These are phyloP conservation scores for Anser cygnoides DNA, from an alignment of 2,113 vertebrate genomes.

Conservation along the genomic window DNA sequence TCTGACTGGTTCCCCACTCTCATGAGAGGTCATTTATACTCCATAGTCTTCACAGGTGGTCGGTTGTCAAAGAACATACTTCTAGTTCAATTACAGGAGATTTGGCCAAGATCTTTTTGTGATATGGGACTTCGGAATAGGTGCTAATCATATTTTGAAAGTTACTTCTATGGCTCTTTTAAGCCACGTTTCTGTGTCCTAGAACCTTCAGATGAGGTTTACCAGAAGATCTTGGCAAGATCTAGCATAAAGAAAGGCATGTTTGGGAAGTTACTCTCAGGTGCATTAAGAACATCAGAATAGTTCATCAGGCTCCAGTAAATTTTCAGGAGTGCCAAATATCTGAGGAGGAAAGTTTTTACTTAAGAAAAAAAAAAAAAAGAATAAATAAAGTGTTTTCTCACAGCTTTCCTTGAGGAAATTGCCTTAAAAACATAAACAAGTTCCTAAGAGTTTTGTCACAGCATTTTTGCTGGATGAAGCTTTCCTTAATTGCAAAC, in stretches of 20 bases:
- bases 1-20: not conserved
- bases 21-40: not conserved
- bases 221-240: slow-evolving; percentile 63
- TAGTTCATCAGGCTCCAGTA: slow-evolving; percentile 30
- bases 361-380: not conserved
- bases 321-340: slow-evolving; percentile 49
- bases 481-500: not conserved
- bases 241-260: slow-evolving; percentile 15
- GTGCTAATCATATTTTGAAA: slow-evolving; percentile 25
- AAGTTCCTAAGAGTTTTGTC: not conserved
- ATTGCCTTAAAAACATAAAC: not conserved
- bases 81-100: slow-evolving; percentile 22
- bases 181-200: not conserved
- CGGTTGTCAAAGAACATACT: slow-evolving; percentile 24
- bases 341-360: not conserved
- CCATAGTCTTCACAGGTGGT: slow-evolving; percentile 23
- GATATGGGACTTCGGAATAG: slow-evolving; percentile 8
- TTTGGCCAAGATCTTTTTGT: not conserved
- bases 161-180: slow-evolving; percentile 33
- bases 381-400: not conserved
- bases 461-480: not conserved
- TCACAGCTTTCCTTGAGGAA: not conserved
- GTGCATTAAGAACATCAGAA: slow-evolving; percentile 29
- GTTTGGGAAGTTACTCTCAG: slow-evolving; percentile 55
- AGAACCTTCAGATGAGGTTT: slow-evolving; percentile 54